Evolutionary conservation across 1,140 invertebrate genomes (phyloP), one percentile per base, ranked within the genome.

Genomic region (Listronotus oregonensis): DNA sequence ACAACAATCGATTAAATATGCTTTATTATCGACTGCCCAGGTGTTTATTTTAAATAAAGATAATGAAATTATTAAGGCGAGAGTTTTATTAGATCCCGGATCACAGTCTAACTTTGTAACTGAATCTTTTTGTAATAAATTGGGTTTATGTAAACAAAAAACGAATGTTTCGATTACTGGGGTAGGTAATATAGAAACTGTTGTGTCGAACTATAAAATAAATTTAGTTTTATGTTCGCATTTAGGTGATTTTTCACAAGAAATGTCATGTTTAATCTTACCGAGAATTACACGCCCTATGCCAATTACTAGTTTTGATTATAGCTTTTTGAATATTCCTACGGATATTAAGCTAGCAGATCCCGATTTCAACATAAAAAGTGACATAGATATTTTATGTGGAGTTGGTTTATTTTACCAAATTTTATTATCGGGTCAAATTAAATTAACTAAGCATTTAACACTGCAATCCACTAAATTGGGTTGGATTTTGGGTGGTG

Each of bases 361-460:
- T 46, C 18, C 43, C 1, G 27, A 12, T 11, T 58, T 27, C 31
- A 18, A 18, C 11, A 9, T 18, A 0, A 39, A 39, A 17, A 14
- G 15, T 14, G 31, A 58, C 9, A 58, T 46, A 49, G 56, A 58
- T 31, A 43, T 58, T n/a, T 15, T 58, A 18, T 49, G 49, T 27
- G 56, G 56, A 21, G 40, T 39, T n/a, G 8, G 18, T 17, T 32
- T 21, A 14, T 58, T 58, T 46, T 47, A 11, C 8, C 11, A 46
- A 31, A 39, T 58, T 59, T 15, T 59, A 3, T 47, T 39, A 10
- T n/a, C 18, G n/a, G 40, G 40, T 17, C 40, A 18, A 59, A 59
- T 59, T 12, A 46, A 44, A 18, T 12, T 44, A n/a, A 15, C 14
- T 8, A 46, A 32, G 6, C 3, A 7, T 46, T 40, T 40, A 10